Conservation (phyloP, 2,888 invertebrate genomes). For the Eristalinus aeneus region DNA sequence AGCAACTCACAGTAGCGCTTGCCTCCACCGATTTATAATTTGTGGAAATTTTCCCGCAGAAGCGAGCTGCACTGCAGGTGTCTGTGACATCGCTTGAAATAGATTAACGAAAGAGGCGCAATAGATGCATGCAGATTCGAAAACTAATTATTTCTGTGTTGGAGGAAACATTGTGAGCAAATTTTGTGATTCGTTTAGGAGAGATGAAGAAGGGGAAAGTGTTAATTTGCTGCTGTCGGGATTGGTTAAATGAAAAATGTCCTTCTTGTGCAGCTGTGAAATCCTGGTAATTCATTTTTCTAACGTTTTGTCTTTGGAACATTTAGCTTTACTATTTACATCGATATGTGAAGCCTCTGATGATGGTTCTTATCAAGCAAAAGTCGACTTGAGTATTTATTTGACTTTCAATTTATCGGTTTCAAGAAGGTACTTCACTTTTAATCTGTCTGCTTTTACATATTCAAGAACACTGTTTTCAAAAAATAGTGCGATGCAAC, state of each 20-base stretch:
- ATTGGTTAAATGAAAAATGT: background rate
- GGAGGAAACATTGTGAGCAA: background rate
- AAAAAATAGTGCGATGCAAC: too few species aligned
- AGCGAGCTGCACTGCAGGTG: conserved; percentile 38
- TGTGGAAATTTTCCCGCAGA: conserved; percentile 3
- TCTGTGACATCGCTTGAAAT: conserved; percentile 51
- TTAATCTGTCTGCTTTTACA: too few species aligned
- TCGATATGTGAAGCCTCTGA: too few species aligned
- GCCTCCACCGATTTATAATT: conserved; percentile 36
- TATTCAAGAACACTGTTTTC: too few species aligned
- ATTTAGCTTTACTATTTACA: too few species aligned
- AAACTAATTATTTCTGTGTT: conserved; percentile 23
- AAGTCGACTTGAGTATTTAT: too few species aligned
- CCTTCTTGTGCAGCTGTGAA: background rate
- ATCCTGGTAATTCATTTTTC: background rate
- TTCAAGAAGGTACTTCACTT: too few species aligned
- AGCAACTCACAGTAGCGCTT: conserved; percentile 41
- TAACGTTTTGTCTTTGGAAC: too few species aligned
- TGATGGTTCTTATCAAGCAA: too few species aligned
- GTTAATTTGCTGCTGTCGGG: background rate
- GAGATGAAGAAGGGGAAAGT: background rate
- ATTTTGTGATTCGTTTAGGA: background rate
- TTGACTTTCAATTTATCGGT: too few species aligned
- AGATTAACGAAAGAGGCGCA: conserved; percentile 16
- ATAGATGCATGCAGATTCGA: conserved; percentile 20